These are phyloP conservation scores for Cnemophilus loriae DNA, from an alignment of 2,113 vertebrate genomes.

Conservation along the genomic window DNA sequence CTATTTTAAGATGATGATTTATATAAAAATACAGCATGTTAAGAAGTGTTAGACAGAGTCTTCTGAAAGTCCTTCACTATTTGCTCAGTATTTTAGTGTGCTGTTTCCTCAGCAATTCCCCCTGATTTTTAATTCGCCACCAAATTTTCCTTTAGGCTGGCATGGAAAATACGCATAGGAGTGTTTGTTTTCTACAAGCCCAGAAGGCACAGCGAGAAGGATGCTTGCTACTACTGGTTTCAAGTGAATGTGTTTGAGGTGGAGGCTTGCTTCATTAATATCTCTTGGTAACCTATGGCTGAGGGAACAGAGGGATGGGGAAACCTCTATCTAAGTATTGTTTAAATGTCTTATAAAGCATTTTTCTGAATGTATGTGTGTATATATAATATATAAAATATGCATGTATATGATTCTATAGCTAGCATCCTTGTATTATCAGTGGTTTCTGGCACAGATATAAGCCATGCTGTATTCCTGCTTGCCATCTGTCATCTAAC, in stretches of 20 bases:
- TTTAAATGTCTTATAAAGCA: not conserved
- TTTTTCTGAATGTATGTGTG: not conserved
- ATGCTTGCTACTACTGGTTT: not conserved
- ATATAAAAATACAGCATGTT: not conserved
- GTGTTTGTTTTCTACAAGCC: not conserved
- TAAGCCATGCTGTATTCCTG: not conserved
- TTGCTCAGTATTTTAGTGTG: not conserved
- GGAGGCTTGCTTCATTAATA: not conserved
- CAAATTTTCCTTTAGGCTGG: not conserved
- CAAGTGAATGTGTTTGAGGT: not conserved
- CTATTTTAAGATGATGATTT: constrained; percentile 5
- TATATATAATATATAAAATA: not conserved
- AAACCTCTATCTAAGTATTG: not conserved
- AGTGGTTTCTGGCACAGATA: not conserved
- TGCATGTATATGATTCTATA: not conserved
- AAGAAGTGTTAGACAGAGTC: not conserved
- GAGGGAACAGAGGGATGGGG: not conserved
- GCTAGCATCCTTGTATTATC: not conserved
- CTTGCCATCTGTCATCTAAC: not conserved
- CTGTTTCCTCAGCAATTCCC: not conserved
- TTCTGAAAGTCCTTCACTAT: not conserved
- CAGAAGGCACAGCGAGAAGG: not conserved
- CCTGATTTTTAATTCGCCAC: not conserved
- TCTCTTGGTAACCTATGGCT: not conserved
- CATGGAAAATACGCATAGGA: not conserved